phyloP scores from a whole-genome alignment of 2,888 invertebrate species.

The Congeria kusceri region DNA sequence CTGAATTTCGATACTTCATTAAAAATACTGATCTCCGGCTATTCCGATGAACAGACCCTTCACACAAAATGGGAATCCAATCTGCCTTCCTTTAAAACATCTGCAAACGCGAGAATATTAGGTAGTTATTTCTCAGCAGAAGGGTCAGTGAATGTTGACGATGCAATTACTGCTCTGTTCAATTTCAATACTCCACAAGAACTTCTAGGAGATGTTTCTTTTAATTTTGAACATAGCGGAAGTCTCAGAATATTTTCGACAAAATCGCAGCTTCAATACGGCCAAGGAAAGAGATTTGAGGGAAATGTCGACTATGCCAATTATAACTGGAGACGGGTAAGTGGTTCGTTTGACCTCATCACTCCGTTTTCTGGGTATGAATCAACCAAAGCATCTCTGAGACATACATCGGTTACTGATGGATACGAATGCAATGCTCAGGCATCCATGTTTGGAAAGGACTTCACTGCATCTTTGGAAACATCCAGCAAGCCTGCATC shows the following conservation, averaged over 20 bases:
- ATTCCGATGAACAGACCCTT: constrained; percentile 30
- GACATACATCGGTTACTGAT: constrained; percentile 39
- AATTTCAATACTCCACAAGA: constrained; percentile 32
- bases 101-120: constrained; percentile 20
- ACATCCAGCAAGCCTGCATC: constrained; percentile 25
- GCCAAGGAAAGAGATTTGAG: constrained; percentile 18
- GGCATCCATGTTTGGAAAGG: constrained; percentile 25
- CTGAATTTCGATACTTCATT: too few relatives aligned
- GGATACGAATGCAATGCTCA: constrained; percentile 48
- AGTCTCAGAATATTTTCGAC: constrained; percentile 25
- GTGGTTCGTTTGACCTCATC: constrained; percentile 32
- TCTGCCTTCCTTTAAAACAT: constrained; percentile 16
- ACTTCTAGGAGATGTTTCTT: constrained; percentile 11
- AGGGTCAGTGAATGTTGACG: constrained; percentile 10
- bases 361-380: constrained; percentile 45
- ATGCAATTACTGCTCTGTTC: constrained; percentile 17
- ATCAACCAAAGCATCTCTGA: constrained; percentile 20
- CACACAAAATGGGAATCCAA: constrained; percentile 11
- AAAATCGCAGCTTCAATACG: constrained; percentile 30
- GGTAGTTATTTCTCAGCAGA: constrained; percentile 37
- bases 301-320: constrained; percentile 26
- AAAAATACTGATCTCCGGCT: constrained; percentile 26
- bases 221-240: constrained; percentile 22
- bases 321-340: constrained; percentile 42
- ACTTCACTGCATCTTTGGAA: constrained; percentile 28